Conservation (phyloP, 2,797 vertebrate species). For the Melopsittacus undulatus region DNA sequence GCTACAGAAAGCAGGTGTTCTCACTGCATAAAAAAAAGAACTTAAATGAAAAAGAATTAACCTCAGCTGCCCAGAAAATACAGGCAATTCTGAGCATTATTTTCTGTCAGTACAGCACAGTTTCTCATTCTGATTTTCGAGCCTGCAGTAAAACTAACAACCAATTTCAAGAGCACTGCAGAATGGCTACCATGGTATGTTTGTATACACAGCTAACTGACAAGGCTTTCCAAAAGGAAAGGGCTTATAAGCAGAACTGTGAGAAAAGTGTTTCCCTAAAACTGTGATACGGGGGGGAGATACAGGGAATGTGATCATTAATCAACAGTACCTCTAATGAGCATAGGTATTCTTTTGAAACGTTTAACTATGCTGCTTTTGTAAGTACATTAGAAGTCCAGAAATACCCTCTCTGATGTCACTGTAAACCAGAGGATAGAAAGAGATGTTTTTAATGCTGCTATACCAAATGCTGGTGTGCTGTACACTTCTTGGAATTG, state of each 20-base stretch:
- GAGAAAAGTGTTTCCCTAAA: background rate
- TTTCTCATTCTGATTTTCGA: background rate
- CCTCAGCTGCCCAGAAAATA: background rate
- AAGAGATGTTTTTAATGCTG: background rate
- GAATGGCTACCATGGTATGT: background rate
- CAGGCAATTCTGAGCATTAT: background rate
- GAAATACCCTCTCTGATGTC: background rate
- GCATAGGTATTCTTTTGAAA: accelerated
- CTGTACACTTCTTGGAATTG: background rate
- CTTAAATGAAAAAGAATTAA: background rate
- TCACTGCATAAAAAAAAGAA: background rate
- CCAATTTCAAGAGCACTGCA: background rate
- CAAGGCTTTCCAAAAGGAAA: background rate
- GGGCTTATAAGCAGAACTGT: background rate
- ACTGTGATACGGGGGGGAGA: background rate
- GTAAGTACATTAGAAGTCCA: background rate
- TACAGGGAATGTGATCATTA: accelerated
- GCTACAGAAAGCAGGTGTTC: background rate
- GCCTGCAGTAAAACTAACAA: background rate
- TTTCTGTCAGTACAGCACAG: background rate
- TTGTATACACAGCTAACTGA: background rate
- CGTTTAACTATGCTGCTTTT: background rate
- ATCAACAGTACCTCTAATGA: background rate
- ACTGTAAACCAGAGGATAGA: background rate
- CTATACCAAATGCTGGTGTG: background rate